phyloP scores from a whole-genome alignment of 92 coral and sea anemone genomes.

The Heliopora coerulea region DNA sequence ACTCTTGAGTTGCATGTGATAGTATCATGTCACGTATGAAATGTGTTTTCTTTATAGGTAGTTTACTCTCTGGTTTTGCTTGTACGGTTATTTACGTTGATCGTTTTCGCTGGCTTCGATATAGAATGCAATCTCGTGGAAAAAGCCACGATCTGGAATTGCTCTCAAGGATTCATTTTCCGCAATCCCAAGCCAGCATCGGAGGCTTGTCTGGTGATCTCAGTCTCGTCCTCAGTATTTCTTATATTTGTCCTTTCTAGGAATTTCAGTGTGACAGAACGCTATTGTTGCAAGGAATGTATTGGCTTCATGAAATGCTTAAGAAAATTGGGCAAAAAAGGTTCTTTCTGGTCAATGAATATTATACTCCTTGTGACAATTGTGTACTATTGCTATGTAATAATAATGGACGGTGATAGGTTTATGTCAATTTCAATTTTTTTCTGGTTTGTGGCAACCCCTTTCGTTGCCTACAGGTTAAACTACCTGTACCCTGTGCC shows the following conservation, averaged over 20 bases:
- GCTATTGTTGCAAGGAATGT: background rate
- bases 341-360: slow-evolving; percentile 16
- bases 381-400: background rate
- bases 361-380: background rate
- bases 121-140: slow-evolving; percentile 13
- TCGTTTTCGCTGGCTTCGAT: slow-evolving; percentile 11
- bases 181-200: background rate
- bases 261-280: background rate
- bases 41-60: slow-evolving; percentile 27
- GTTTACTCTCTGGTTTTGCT: slow-evolving; percentile 5
- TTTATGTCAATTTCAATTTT: background rate
- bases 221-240: background rate
- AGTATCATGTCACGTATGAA: too few species aligned
- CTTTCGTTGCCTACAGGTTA: background rate
- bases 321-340: background rate
- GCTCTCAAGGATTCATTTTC: slow-evolving; percentile 22
- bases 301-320: too few species aligned
- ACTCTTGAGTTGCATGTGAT: too few species aligned
- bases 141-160: slow-evolving; percentile 7
- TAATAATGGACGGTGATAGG: background rate
- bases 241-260: slow-evolving; percentile 1
- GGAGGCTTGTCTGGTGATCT: background rate
- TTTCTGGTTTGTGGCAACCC: background rate
- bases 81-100: slow-evolving; percentile 9
- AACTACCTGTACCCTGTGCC: slow-evolving; percentile 5